These are phyloP conservation scores for Heliornis fulica DNA, from an alignment of 2,113 vertebrate genomes.

Conservation along the genomic window DNA sequence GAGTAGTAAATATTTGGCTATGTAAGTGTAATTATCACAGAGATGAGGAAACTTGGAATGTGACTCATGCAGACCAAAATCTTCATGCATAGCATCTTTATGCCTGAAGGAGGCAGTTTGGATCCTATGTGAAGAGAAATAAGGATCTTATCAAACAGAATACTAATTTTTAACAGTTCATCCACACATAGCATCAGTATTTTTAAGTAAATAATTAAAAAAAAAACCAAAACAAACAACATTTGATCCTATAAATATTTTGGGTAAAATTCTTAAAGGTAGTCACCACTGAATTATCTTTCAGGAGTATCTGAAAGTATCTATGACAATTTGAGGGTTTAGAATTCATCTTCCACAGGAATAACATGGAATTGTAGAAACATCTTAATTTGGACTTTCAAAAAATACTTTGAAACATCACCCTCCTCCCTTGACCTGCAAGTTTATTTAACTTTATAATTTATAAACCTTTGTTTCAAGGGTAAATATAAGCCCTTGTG, in stretches of 20 bases:
- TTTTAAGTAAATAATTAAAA: neutral
- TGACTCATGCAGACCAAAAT: neutral
- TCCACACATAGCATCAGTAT: neutral
- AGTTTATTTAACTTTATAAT: neutral
- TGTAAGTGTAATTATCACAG: neutral
- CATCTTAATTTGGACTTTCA: neutral
- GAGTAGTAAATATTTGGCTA: neutral
- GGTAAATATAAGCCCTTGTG: neutral
- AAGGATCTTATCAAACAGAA: neutral
- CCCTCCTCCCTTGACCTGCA: neutral
- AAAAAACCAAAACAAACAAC: too few species aligned
- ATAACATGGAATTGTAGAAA: neutral
- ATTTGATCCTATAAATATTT: neutral
- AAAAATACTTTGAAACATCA: neutral
- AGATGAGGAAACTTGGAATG: neutral
- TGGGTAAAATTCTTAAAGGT: neutral
- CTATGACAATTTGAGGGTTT: neutral
- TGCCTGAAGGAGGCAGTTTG: neutral
- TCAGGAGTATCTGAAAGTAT: too few species aligned
- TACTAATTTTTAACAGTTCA: neutral
- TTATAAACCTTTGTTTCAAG: neutral
- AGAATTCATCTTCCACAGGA: neutral
- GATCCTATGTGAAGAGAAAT: neutral
- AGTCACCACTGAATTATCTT: neutral
- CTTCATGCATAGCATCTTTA: neutral